These are phyloP conservation scores for Anguilla marmorata DNA, from an alignment of 2,797 vertebrate genomes.

Conservation along the genomic window DNA sequence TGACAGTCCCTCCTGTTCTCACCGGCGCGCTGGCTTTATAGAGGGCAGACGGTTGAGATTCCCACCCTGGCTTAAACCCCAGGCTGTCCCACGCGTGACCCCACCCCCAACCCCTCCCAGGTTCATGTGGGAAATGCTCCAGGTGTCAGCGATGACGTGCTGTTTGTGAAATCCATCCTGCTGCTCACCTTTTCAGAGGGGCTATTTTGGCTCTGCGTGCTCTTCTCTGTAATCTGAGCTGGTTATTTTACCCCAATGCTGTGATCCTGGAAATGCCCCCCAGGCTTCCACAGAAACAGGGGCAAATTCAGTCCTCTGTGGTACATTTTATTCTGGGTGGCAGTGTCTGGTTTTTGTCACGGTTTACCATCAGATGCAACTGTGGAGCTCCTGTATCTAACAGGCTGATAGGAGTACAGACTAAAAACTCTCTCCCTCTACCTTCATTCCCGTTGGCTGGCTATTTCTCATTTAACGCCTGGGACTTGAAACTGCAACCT, in stretches of 20 bases:
- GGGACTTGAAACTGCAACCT: not conserved
- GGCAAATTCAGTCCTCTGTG: not conserved
- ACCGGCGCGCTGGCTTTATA: not conserved
- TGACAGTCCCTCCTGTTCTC: not conserved
- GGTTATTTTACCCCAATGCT: slow-evolving; percentile 18
- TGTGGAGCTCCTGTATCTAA: not conserved
- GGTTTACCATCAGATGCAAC: not conserved
- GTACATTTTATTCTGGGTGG: not conserved
- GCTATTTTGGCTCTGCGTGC: slow-evolving; percentile 11
- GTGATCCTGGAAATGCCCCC: not conserved
- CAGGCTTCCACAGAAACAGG: not conserved
- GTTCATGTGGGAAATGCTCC: not conserved
- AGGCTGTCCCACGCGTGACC: not conserved
- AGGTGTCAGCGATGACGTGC: not conserved
- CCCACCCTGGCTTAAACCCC: not conserved
- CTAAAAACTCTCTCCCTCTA: not conserved
- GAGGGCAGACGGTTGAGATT: not conserved
- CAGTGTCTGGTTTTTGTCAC: not conserved
- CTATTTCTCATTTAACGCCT: not conserved
- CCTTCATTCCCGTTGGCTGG: not conserved
- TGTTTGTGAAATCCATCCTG: slow-evolving; percentile 10
- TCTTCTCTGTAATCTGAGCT: slow-evolving; percentile 19
- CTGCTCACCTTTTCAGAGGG: not conserved
- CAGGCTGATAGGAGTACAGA: not conserved
- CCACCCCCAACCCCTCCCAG: not conserved